These are phyloP conservation scores for Vombatus ursinus DNA, from an alignment of 2,113 vertebrate genomes.

Conservation along the genomic window DNA sequence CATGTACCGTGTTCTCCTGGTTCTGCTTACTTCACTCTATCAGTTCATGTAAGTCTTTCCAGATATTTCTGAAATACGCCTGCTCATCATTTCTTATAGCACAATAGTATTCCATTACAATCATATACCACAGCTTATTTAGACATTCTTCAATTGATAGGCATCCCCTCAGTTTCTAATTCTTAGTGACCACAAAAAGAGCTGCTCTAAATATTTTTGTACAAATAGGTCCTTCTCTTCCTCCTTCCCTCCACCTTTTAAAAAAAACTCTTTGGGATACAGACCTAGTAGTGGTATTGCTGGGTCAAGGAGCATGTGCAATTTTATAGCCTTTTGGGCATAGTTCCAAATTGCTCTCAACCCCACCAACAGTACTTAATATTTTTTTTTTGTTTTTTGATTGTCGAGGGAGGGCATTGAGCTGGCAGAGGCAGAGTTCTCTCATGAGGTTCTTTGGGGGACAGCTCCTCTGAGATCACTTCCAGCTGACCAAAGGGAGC, in stretches of 20 bases:
- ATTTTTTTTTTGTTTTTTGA: too few species aligned
- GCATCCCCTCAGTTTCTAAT: neutral
- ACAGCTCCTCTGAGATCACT: neutral
- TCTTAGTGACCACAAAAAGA: neutral
- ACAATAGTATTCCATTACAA: neutral
- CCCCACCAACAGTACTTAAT: neutral
- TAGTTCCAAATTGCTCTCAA: neutral
- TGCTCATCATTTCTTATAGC: neutral
- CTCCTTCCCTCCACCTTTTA: neutral
- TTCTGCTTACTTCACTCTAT: neutral
- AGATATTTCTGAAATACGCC: neutral
- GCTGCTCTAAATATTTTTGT: neutral
- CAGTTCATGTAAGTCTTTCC: neutral
- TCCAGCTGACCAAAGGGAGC: neutral
- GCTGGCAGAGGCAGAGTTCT: neutral
- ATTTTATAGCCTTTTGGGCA: neutral
- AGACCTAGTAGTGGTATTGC: neutral
- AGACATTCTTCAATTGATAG: neutral
- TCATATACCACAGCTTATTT: neutral
- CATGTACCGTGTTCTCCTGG: neutral
- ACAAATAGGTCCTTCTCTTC: neutral
- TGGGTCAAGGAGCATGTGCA: neutral
- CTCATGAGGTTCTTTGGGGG: neutral
- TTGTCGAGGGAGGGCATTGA: neutral
- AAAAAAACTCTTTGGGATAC: neutral